Percentiles rank a stretch among this genome's conserved stretches.
Evolutionary conservation across 2,113 vertebrate species (phyloP).

Genomic region (Maccullochella peelii): DNA sequence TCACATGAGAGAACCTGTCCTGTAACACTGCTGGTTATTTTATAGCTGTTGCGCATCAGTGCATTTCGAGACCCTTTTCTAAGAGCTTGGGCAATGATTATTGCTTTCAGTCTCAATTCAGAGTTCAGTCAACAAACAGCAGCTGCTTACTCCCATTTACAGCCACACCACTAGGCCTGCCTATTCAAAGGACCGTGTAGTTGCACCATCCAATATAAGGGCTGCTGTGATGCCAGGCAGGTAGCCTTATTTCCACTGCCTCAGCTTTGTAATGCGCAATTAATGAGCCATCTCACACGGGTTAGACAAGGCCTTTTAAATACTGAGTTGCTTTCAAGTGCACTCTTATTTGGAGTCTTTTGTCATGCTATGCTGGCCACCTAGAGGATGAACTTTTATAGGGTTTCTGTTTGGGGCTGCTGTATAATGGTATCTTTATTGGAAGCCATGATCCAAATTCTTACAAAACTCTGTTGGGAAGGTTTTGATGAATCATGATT

Average conservation of each 20-base stretch:
- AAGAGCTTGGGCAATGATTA: slow-evolving; percentile 21
- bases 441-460: slow-evolving; percentile 33
- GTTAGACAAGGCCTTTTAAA: slow-evolving; percentile 56
- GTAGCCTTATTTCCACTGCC: slow-evolving; percentile 57
- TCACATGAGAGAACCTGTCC: not conserved
- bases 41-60: not conserved
- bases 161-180: slow-evolving; percentile 45
- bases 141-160: slow-evolving; percentile 54
- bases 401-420: slow-evolving; percentile 14
- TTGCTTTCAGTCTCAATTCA: slow-evolving; percentile 57
- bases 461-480: slow-evolving; percentile 43
- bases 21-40: slow-evolving; percentile 8
- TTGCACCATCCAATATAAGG: slow-evolving; percentile 50
- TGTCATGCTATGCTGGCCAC: slow-evolving; percentile 33
- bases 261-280: slow-evolving; percentile 71
- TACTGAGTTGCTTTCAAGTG: slow-evolving; percentile 54
- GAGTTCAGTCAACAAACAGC: slow-evolving; percentile 64
- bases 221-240: slow-evolving; percentile 69
- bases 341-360: slow-evolving; percentile 39
- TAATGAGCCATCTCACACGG: slow-evolving; percentile 69
- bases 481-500: slow-evolving; percentile 55
- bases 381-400: slow-evolving; percentile 17
- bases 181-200: slow-evolving; percentile 58
- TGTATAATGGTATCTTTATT: slow-evolving; percentile 53
- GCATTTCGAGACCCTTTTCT: slow-evolving; percentile 18